Base-by-base conservation (phyloP, 2,797 vertebrate species). In the Pseudotriccus pelzelni region DNA sequence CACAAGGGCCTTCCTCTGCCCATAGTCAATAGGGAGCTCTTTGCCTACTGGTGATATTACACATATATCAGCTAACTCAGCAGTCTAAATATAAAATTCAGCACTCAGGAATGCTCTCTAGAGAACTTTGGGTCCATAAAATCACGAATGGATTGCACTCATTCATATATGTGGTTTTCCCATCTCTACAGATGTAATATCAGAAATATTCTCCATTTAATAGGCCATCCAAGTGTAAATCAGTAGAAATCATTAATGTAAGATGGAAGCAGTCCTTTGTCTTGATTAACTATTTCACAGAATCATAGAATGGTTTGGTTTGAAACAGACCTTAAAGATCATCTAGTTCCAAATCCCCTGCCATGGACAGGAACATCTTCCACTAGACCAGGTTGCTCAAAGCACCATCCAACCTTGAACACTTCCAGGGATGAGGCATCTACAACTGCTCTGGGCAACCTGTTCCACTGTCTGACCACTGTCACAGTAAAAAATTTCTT, bases 61-160 rank as follows among this genome's bases (percentile, higher is more conserved):
- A 13, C 34, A 1, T 79, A 94, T 96, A 96, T 93, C 89, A 81
- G 92, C 93, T 74, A 88, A 59, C 90, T 96, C 96, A 59, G 90
- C 92, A 90, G 53, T 91, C 70, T 94, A 59, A 93, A 79, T 95
- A 95, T 94, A 93, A 97, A 96, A 69, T 77, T 86, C 73, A 68
- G 89, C 88, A 82, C 93, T 96, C 89, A 77, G 73, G 68, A 77
- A 63, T 24, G 11, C 59, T 94, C 87, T 93, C 93, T 78, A 46
- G 96, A 96, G 89, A 90, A 67, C 74, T 39, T 32, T 3, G 44
- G 64, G 28, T 94, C 96, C 82, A 50, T 96, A 93, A 97, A 96
- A 53, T 77, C 39, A 46, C 43, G 32, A 92, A 90, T 86, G 74
- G 85, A 86, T 92, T 94, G 56, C 30, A 43, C 49, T 91, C 49